A percentile compares a stretch with the other conserved stretches of the same genome.
Conservation (phyloP, 2,113 vertebrate species). For the Carlito syrichta region DNA sequence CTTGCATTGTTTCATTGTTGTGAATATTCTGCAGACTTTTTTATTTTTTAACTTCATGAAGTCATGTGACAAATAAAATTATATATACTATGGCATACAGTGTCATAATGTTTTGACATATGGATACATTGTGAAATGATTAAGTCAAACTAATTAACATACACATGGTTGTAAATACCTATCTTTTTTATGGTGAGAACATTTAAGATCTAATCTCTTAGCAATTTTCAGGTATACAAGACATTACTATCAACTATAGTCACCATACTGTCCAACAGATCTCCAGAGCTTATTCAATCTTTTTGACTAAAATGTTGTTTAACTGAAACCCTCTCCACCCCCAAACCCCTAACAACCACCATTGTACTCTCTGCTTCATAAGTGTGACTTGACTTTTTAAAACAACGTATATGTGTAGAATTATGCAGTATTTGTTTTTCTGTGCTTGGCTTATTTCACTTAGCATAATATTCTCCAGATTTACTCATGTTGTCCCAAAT, state of each 20-base stretch:
- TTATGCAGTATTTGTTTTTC: neutral
- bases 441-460: neutral
- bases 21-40: neutral
- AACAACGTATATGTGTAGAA: neutral
- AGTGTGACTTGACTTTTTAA: neutral
- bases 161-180: too few relatives aligned
- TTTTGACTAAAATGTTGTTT: neutral
- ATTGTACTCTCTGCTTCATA: neutral
- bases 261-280: neutral
- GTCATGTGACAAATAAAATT: neutral
- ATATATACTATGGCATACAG: neutral
- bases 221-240: neutral
- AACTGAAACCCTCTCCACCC: too few relatives aligned
- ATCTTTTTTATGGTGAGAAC: neutral
- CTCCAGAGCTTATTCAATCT: neutral
- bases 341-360: neutral
- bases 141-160: neutral
- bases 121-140: neutral
- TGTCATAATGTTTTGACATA: neutral
- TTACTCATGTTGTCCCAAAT: neutral
- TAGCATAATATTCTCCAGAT: neutral
- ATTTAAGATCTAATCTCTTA: neutral
- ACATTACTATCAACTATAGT: neutral
- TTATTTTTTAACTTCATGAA: neutral
- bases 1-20: neutral